Evolutionary conservation across 2,888 invertebrate species (phyloP), one percentile per base, ranked within the genome.

Genomic region (Ypsolopha scabrella): DNA sequence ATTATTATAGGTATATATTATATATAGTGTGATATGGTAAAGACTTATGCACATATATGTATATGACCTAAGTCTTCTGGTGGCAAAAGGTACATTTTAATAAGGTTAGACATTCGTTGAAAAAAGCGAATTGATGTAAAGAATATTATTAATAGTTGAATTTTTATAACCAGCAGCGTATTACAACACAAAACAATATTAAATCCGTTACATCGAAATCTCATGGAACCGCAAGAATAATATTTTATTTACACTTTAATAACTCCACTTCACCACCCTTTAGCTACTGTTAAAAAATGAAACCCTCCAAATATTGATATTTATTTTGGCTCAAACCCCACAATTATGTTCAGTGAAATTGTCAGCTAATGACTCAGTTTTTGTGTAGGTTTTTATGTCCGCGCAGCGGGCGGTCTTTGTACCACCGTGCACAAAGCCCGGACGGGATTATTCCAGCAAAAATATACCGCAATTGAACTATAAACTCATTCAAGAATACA

Each of bases 331-430:
- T 59, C 62, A 56, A 55, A 50, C 53, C 24, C 52, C 57, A 57
- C 60, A 60, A 61, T 66, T 60, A 63, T 67, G 59, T 62, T 24
- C 24, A 4, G 24, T 24, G 24, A 58, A 61, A 60, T 68, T 63
- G 64, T 61, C 63, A 60, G 51, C 59, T 66, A 64, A 66, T 66
- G 63, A 64, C 57, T 61, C 50, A 52, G 46, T 60, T 58, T 60
- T 61, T 53, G 10, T 6, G 38, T 39, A 9, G 11, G 10, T 10
- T 39, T 39, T 39, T 39, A 11, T 39, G n/a, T 11, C 39, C n/a
- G 9, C n/a, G 10, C 39, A 10, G 10, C 39, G 10, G 39, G 39
- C 7, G 39, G 39, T 39, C 39, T 24, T 24, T 24, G 39, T 11
- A 9, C 39, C 39, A 39, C 39, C 11, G 39, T 39, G 39, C 39